phyloP scores from a whole-genome alignment of 2,888 invertebrate species.

The Eupithecia pulchellata region DNA sequence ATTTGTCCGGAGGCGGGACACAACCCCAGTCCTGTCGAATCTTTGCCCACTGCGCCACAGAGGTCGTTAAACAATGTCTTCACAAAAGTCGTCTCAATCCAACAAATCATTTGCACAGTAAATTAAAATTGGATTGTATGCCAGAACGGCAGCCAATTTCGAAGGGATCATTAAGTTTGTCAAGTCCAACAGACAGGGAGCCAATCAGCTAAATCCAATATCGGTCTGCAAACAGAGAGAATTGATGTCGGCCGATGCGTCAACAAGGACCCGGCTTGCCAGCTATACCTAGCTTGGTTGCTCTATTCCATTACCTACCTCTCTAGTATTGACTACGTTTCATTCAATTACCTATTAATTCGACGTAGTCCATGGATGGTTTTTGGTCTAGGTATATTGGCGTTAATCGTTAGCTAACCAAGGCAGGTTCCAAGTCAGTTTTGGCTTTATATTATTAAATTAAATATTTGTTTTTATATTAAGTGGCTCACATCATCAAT shows the following conservation, averaged over 20 bases:
- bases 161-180: conserved; percentile 55
- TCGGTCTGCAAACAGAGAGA: conserved; percentile 70
- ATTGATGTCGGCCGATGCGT: conserved; percentile 64
- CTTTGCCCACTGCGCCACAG: too few relatives aligned
- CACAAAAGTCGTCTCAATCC: background rate
- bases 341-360: too few relatives aligned
- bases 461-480: too few relatives aligned
- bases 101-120: conserved; percentile 8
- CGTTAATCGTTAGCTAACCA: too few relatives aligned
- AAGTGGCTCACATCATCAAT: too few relatives aligned
- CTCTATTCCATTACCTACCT: background rate
- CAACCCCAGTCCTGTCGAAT: too few relatives aligned
- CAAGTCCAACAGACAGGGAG: conserved; percentile 63
- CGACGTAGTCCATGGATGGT: background rate
- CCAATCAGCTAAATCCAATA: conserved; percentile 80
- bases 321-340: background rate
- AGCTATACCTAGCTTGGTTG: background rate
- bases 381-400: too few relatives aligned
- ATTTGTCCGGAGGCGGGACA: too few relatives aligned
- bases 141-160: conserved; percentile 43
- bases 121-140: conserved; percentile 27
- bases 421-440: too few relatives aligned
- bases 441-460: too few relatives aligned
- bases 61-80: too few relatives aligned
- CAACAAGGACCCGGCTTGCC: conserved; percentile 53